Conservation (phyloP, 2,113 vertebrate species). For the Corapipo altera region DNA sequence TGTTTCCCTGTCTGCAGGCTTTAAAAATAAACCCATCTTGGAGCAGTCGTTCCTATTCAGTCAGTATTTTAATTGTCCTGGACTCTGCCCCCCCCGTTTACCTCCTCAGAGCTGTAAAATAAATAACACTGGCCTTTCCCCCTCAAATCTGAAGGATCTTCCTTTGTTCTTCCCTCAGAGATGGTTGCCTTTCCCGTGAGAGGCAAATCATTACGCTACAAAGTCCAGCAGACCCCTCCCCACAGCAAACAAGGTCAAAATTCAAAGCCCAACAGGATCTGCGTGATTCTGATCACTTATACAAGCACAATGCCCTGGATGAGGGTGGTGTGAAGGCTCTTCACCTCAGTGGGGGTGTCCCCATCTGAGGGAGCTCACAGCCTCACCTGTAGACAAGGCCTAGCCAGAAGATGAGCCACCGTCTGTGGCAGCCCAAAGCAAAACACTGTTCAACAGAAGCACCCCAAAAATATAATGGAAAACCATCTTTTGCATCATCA, state of each 20-base stretch:
- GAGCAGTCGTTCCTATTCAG: neutral
- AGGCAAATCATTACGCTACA: neutral
- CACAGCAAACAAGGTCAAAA: neutral
- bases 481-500: neutral
- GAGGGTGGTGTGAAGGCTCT: neutral
- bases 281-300: neutral
- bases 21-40: neutral
- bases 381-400: neutral
- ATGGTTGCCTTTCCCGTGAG: neutral
- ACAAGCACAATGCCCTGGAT: rapidly evolving
- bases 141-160: neutral
- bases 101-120: slow-evolving; percentile 3
- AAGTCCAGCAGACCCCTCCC: neutral
- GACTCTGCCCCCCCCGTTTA: neutral
- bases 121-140: neutral
- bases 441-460: neutral
- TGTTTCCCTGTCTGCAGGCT: neutral
- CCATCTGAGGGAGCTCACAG: neutral
- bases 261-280: neutral
- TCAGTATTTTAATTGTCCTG: slow-evolving; percentile 14
- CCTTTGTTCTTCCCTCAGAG: slow-evolving; percentile 29
- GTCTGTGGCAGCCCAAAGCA: neutral
- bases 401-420: neutral
- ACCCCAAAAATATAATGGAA: neutral
- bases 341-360: neutral